phyloP scores from a whole-genome alignment of 2,113 vertebrate genomes.

The Furnarius figulus region DNA sequence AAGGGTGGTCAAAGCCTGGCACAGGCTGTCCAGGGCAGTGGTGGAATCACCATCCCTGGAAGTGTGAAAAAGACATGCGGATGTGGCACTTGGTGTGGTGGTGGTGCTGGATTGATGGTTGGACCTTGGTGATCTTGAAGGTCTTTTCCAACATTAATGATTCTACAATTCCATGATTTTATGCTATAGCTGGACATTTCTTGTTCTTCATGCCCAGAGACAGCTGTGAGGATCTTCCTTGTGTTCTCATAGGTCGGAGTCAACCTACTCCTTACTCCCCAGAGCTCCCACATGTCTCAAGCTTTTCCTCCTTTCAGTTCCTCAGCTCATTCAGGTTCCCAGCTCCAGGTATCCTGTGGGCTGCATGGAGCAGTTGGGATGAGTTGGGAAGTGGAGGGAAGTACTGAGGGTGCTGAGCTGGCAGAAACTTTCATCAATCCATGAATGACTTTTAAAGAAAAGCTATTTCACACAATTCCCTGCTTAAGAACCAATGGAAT shows the following conservation, averaged over 20 bases:
- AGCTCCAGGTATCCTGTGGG: background rate
- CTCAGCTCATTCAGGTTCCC: background rate
- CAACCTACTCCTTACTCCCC: background rate
- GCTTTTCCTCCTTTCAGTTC: background rate
- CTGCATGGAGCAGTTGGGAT: background rate
- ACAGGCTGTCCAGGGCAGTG: background rate
- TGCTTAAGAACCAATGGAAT: background rate
- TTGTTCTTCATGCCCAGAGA: background rate
- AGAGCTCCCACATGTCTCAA: rapidly evolving
- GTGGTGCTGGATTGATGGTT: background rate
- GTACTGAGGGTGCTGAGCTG: background rate
- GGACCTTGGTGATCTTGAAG: background rate
- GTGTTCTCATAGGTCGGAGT: background rate
- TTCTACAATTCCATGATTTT: background rate
- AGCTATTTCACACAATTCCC: background rate
- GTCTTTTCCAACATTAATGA: background rate
- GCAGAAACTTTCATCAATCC: background rate
- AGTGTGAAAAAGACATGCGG: background rate
- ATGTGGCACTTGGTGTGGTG: background rate
- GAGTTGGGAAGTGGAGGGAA: background rate
- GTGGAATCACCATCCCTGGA: background rate
- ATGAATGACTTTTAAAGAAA: background rate
- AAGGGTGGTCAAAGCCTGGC: background rate
- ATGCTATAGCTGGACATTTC: background rate
- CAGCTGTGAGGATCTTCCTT: background rate